Evolutionary conservation across 2,797 vertebrate genomes (phyloP), one percentile per base, ranked within the genome.

Genomic region (Onychomys leucogaster): DNA sequence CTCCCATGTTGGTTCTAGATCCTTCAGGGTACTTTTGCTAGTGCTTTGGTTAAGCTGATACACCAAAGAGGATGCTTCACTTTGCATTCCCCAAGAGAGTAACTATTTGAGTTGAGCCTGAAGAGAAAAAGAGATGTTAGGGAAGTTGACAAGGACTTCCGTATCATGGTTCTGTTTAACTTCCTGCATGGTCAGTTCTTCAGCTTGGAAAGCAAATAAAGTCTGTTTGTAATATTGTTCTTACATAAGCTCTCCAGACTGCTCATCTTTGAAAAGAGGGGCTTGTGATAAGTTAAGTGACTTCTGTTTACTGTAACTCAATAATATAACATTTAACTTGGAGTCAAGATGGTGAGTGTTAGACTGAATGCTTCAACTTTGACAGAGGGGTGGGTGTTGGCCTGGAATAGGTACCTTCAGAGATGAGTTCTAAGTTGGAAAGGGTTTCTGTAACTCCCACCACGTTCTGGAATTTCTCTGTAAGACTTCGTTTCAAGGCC

Each of bases 131-230:
- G 32, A 96, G 59, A 76, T 75, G n/a, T 78, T 86, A 16, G 52
- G 29, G 59, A 81, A 46, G 85, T 94, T 91, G 85, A 77, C 94
- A 78, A 63, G 75, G 84, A 65, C 29, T 96, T 81, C 46, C 37
- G 55, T 43, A 63, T 59, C 82, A 82, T 37, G 76, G 59, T 86
- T 96, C 78, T 1, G 0, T 57, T 91, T n/a, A 19, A 49, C 82
- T 84, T 89, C 57, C 84, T 55, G 57, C 13, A 94, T 85, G 34
- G 67, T 61, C 82, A 91, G 41, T 71, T 95, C 37, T 94, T 93
- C 81, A 63, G 89, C 77, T 94, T 46, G 69, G 61, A 91, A 96
- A 97, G 89, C 87, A 98, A 98, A 95, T 89, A 93, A 23, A 7
- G 5, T 52, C 41, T 37, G 37, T 77, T 25, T 88, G 94, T 69